phyloP scores from a whole-genome alignment of 1,140 invertebrate species.

The Centruroides vittatus region DNA sequence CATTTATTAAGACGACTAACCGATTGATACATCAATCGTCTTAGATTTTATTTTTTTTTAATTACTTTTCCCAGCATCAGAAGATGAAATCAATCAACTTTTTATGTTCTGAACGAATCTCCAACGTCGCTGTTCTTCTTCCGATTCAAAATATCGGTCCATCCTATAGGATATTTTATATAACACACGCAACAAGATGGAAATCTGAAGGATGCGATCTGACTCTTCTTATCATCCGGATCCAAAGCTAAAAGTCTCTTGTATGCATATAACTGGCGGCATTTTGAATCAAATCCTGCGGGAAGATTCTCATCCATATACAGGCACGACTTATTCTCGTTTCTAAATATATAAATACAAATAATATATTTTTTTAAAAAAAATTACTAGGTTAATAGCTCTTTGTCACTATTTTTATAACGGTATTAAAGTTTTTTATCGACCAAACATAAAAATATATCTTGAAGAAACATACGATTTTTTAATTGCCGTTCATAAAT shows the following conservation, averaged over 20 bases:
- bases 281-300: slow-evolving; percentile 35
- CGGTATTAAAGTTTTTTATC: too few species aligned
- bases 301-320: slow-evolving; percentile 29
- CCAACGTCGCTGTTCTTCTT: neutral
- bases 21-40: too few species aligned
- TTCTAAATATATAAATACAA: slow-evolving; percentile 3
- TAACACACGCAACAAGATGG: slow-evolving; percentile 48
- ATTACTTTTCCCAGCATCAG: too few species aligned
- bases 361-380: too few species aligned
- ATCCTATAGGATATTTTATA: slow-evolving; percentile 18
- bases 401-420: too few species aligned
- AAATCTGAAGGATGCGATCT: slow-evolving; percentile 36
- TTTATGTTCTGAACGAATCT: slow-evolving; percentile 32
- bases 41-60: too few species aligned
- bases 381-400: too few species aligned
- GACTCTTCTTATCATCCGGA: slow-evolving; percentile 31
- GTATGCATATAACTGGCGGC: slow-evolving; percentile 47
- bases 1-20: too few species aligned
- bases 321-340: slow-evolving; percentile 22
- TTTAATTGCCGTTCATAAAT: too few species aligned
- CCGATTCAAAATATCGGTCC: neutral
- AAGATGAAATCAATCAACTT: too few species aligned
- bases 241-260: slow-evolving; percentile 35
- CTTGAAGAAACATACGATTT: too few species aligned
- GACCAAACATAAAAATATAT: too few species aligned